Conservation (phyloP, 2,113 vertebrate genomes). For the Ammodytes marinus region DNA sequence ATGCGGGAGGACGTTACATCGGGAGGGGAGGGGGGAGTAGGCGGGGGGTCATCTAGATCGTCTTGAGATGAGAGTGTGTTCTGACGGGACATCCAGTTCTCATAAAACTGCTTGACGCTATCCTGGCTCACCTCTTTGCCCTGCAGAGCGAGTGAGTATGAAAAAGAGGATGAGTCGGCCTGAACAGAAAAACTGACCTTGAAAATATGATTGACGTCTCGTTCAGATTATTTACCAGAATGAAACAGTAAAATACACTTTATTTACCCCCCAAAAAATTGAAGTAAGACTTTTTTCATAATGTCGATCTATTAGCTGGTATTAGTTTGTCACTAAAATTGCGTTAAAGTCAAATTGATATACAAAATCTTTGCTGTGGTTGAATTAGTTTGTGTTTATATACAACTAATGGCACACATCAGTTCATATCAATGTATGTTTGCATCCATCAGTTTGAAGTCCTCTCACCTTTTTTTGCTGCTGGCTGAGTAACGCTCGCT, state of each 20-base stretch:
- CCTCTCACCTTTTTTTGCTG: constrained; percentile 80
- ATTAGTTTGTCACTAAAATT: neutral
- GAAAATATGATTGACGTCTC: neutral
- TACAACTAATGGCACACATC: no score
- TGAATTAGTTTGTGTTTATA: neutral
- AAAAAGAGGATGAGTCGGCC: neutral
- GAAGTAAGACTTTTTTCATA: no score
- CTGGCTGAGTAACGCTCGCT: constrained; percentile 69
- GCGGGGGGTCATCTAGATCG: constrained; percentile 31
- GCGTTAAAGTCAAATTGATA: neutral
- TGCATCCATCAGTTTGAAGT: neutral
- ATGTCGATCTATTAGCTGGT: neutral
- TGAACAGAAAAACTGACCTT: neutral
- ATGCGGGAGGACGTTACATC: constrained; percentile 29
- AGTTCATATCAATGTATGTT: neutral
- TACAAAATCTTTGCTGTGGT: neutral
- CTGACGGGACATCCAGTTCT: constrained; percentile 76
- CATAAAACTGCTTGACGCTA: constrained; percentile 79
- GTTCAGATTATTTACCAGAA: neutral
- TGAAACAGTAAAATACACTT: neutral
- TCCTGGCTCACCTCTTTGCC: constrained; percentile 83
- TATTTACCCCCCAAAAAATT: no score
- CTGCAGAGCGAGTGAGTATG: constrained; percentile 51
- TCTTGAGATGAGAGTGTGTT: constrained; percentile 63
- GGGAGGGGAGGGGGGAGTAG: constrained; percentile 27